Evolutionary conservation across 2,797 vertebrate species (phyloP), one percentile per base, ranked within the genome.

Genomic region (Lepus townsendii): DNA sequence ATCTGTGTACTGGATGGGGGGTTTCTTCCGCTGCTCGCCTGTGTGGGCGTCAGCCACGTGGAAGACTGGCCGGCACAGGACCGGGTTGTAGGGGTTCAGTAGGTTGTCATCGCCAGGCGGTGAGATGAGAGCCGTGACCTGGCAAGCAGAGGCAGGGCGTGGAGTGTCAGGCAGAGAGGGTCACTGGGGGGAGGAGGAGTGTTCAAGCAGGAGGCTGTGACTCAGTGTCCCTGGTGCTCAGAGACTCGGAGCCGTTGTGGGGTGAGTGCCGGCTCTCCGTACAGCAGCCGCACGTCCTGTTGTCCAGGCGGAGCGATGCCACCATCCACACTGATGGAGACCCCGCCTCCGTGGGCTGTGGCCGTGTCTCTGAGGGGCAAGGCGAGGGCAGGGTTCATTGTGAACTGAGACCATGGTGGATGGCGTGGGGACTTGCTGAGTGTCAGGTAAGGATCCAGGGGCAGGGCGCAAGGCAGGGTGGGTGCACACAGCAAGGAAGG

Each of bases 261-360:
- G 5, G 3, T 24, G n/a, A 57, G 32, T n/a, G 57, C 26, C 2
- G 7, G 5, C 35, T 47, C 12, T 52, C 54, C 10, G 82, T 9
- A 12, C 5, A 17, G 1, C 38, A 38, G 35, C 20, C 27, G 5
- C 7, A 6, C 5, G 26, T 19, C n/a, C n/a, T n/a, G n/a, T n/a
- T n/a, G n/a, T n/a, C 30, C 16, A 50, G 32, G 27, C 54, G 71
- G 16, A 38, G 35, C 27, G 68, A 17, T 20, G 69, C 73, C 6
- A 54, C 73, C 19, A 4, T 13, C 83, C 6, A 1, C 0, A 3
- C 16, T 57, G 7, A 62, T 52, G 24, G 50, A 38, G 27, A 38
- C 7, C 1, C 2, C 5, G 0, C 78, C 3, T 30, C 35, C 14
- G 0, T 0, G 42, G 54, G 68, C 30, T 19, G 0, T 7, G 17